These are phyloP conservation scores for Ceratotherium simum DNA, from an alignment of 2,113 vertebrate species.

Conservation along the genomic window DNA sequence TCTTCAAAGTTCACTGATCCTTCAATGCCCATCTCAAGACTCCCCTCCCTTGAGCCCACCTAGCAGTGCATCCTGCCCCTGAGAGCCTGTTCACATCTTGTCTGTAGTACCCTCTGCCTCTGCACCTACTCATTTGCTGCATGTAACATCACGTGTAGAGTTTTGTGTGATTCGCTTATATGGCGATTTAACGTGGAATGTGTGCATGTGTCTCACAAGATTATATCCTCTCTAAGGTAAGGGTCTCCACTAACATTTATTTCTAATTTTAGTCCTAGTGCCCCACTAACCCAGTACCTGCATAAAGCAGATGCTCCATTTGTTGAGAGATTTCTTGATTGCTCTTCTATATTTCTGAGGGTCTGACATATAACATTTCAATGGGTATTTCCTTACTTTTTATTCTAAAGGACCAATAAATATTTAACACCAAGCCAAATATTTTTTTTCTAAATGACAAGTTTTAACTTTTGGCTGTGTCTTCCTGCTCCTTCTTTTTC, in stretches of 20 bases:
- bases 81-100: fast-evolving
- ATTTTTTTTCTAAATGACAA: constrained; percentile 8
- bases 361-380: background rate
- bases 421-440: background rate
- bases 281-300: background rate
- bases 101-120: background rate
- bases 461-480: background rate
- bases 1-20: background rate
- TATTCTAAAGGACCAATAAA: background rate
- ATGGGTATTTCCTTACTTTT: background rate
- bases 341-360: background rate
- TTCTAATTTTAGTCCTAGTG: background rate
- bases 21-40: background rate
- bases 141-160: background rate
- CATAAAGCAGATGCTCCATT: background rate
- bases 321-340: background rate
- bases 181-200: background rate
- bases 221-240: background rate
- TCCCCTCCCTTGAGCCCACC: fast-evolving
- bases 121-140: background rate
- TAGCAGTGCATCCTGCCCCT: background rate
- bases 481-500: background rate
- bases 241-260: background rate
- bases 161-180: background rate
- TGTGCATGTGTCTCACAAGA: background rate